These are phyloP conservation scores for Dorcus hopei DNA, from an alignment of 2,888 invertebrate genomes.

Conservation along the genomic window DNA sequence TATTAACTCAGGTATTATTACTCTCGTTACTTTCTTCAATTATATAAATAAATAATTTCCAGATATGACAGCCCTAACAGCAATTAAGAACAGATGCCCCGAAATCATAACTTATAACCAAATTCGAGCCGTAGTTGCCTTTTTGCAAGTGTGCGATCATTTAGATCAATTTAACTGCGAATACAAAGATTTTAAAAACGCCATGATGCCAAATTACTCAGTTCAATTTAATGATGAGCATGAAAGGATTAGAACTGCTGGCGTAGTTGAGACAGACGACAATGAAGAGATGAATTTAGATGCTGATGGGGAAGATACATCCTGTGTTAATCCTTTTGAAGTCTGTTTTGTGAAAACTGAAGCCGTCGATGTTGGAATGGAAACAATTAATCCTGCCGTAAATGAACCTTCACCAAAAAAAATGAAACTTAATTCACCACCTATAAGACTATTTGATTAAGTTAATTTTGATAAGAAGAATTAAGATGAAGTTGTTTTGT, in stretches of 20 bases:
- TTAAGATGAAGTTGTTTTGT: too few relatives aligned
- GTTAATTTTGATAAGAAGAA: too few relatives aligned
- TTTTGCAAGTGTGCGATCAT: slow-evolving; percentile 39
- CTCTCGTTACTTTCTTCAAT: background rate
- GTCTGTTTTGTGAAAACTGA: background rate
- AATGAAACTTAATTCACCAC: slow-evolving; percentile 6
- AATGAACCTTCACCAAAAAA: slow-evolving; percentile 9
- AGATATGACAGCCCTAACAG: slow-evolving; percentile 26
- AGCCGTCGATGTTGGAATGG: too few relatives aligned
- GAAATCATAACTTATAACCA: slow-evolving; percentile 37
- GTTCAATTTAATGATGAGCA: too few relatives aligned
- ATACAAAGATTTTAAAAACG: slow-evolving; percentile 39
- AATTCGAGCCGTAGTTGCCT: slow-evolving; percentile 37
- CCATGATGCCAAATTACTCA: background rate
- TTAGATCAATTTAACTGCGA: slow-evolving; percentile 29
- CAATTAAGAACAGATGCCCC: slow-evolving; percentile 41
- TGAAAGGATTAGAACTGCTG: background rate
- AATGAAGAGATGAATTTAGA: background rate
- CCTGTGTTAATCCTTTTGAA: background rate
- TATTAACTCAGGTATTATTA: slow-evolving; percentile 24
- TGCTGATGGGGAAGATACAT: background rate
- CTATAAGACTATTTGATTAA: background rate
- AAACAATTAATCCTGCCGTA: too few relatives aligned
- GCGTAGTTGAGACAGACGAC: background rate
- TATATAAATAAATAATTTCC: slow-evolving; percentile 16